Base-by-base conservation (phyloP, 1,140 invertebrate species). In the Heliconius melpomene region DNA sequence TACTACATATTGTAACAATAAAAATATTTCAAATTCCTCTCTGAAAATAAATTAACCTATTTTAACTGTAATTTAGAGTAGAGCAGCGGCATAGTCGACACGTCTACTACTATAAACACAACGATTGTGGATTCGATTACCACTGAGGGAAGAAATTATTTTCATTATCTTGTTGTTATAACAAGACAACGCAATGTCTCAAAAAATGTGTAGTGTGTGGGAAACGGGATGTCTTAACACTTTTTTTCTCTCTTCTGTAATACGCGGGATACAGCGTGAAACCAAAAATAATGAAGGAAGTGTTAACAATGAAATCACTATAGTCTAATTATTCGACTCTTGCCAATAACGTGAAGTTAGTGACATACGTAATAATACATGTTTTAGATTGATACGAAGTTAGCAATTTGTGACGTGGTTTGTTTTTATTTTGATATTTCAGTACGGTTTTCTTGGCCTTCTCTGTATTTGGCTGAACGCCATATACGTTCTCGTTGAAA, bases 381-480 rank as follows among this genome's bases (percentile, higher is more conserved):
- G 26, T 29, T 66, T 66, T 29, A 66, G 26, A 29, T 66, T 29
- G 11, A 66, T 11, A n/a, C 60, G 60, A 66, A 66, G 60, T 66
- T 66, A 29, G 60, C 1, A 5, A 16, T 7, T 66, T 29, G 13
- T 66, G 60, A 66, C 60, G 60, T 66, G 60, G 16, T 66, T 66
- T 66, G 60, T 66, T 66, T 26, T 66, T 66, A 66, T 66, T 66
- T 66, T 66, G 60, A 66, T 66, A 66, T 66, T 75, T 72, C 60
- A 57, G 79, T 66, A 18, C 79, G 73, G 57, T 82, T 81, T 82
- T 66, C 74, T 77, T 78, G 86, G 81, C 87, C 85, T 87, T 85
- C 83, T 36, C n/a, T 77, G 83, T 86, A 85, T 86, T 88, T 90
- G 88, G 88, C 87, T 79, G 52, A 74, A 29, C 80, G 88, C 88